These are phyloP conservation scores for Corapipo altera DNA, from an alignment of 2,113 vertebrate species.

Conservation along the genomic window DNA sequence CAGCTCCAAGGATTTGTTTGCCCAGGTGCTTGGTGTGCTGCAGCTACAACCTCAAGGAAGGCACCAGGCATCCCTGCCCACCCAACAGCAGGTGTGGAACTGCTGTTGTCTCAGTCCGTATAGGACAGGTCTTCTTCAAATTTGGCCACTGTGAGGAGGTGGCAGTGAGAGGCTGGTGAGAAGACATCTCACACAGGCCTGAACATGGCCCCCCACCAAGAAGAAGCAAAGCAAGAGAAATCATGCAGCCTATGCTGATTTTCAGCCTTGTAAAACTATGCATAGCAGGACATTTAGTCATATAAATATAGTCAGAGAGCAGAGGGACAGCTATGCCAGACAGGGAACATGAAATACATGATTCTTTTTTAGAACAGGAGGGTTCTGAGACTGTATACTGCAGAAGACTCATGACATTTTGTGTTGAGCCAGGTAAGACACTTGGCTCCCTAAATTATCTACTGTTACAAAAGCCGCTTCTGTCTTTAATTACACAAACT, in stretches of 20 bases:
- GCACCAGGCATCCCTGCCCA: background rate
- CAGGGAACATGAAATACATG: background rate
- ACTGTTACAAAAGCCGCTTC: background rate
- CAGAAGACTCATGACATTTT: background rate
- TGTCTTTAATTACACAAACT: background rate
- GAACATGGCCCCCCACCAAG: background rate
- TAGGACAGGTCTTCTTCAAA: conserved; percentile 6
- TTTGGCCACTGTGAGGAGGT: background rate
- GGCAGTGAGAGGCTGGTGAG: background rate
- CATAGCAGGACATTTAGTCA: background rate
- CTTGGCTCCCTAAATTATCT: background rate
- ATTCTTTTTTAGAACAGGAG: background rate
- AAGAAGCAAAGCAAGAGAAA: background rate
- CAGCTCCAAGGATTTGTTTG: background rate
- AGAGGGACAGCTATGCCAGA: background rate
- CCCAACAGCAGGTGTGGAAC: conserved; percentile 6
- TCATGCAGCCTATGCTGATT: background rate
- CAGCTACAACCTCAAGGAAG: background rate
- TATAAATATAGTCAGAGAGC: background rate
- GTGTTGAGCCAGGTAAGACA: background rate
- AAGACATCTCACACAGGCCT: background rate
- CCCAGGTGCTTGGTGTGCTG: background rate
- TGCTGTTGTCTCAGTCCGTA: background rate
- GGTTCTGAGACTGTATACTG: background rate
- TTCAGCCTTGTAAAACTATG: background rate